Percentiles rank a stretch among this genome's conserved stretches.
Evolutionary conservation across 1,140 invertebrate species (phyloP).

Genomic region (Antheraea mylitta): DNA sequence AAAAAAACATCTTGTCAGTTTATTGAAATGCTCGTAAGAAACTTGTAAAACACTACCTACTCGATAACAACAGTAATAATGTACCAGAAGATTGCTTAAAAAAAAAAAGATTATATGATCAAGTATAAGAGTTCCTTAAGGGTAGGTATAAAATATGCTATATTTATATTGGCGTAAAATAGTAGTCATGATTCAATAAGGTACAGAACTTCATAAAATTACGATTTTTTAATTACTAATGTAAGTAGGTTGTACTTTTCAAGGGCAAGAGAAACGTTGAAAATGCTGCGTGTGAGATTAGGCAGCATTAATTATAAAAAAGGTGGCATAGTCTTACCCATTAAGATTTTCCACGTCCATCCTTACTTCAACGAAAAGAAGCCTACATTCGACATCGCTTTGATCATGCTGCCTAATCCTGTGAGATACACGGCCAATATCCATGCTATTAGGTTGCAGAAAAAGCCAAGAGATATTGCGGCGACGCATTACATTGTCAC

Average conservation of each 20-base stretch:
- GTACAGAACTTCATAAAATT: too few species aligned
- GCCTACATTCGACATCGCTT: conserved; percentile 50
- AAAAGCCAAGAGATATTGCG: conserved; percentile 17
- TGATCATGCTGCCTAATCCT: conserved; percentile 40
- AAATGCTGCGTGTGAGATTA: conserved; percentile 42
- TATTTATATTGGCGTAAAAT: too few species aligned
- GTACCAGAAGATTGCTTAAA: too few species aligned
- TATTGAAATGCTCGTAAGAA: too few species aligned
- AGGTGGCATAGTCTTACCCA: conserved; percentile 41
- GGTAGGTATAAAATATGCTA: too few species aligned
- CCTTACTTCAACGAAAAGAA: conserved; percentile 52
- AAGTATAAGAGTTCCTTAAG: too few species aligned
- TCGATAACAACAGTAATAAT: too few species aligned
- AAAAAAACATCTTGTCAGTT: too few species aligned
- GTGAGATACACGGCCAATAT: conserved; percentile 37
- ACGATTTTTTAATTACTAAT: not conserved
- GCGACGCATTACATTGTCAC: conserved; percentile 48
- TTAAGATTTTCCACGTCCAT: conserved; percentile 55
- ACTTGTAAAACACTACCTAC: too few species aligned
- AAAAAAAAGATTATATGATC: too few species aligned
- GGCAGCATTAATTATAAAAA: conserved; percentile 57
- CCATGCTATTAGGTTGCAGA: conserved; percentile 40
- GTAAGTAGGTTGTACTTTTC: conserved; percentile 14
- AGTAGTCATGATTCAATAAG: too few species aligned
- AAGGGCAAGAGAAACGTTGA: conserved; percentile 42